phyloP scores from a whole-genome alignment of 2,888 invertebrate genomes.

The Meiosimyza platycephala region DNA sequence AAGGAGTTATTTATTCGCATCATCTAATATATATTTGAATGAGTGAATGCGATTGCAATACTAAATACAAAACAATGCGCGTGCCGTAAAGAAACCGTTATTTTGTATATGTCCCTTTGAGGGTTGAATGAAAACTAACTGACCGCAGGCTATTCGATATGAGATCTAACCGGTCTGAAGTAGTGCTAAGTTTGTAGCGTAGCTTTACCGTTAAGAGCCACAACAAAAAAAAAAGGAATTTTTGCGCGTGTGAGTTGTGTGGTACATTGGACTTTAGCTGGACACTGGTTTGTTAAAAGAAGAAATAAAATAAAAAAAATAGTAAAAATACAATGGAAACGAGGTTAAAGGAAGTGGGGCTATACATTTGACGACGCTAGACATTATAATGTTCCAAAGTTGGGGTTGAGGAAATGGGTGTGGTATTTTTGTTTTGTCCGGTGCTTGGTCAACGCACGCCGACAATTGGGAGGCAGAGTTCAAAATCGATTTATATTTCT shows the following conservation, averaged over 20 bases:
- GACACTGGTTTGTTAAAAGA: constrained; percentile 28
- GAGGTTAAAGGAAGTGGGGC: constrained; percentile 64
- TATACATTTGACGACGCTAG: background rate
- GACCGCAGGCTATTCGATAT: constrained; percentile 55
- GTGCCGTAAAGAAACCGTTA: background rate
- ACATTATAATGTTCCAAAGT: constrained; percentile 3
- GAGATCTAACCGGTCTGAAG: constrained; percentile 61
- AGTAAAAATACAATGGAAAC: constrained; percentile 47
- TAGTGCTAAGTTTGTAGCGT: constrained; percentile 44
- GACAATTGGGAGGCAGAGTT: background rate
- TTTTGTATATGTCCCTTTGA: constrained; percentile 45
- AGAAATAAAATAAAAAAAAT: no score
- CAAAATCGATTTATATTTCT: constrained; percentile 20
- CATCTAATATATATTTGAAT: no score
- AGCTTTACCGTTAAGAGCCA: constrained; percentile 49
- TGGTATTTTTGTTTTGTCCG: background rate
- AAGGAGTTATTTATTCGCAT: no score
- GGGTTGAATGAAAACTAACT: constrained; percentile 64
- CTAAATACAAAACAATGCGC: background rate
- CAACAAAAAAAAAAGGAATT: constrained; percentile 49
- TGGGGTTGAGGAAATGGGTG: background rate
- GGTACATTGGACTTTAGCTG: constrained; percentile 21
- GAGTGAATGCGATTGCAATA: no score
- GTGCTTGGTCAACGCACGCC: constrained; percentile 25
- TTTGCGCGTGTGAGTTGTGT: constrained; percentile 27